These are phyloP conservation scores for Lepidurus couesii DNA, from an alignment of 1,140 invertebrate genomes.

Conservation along the genomic window DNA sequence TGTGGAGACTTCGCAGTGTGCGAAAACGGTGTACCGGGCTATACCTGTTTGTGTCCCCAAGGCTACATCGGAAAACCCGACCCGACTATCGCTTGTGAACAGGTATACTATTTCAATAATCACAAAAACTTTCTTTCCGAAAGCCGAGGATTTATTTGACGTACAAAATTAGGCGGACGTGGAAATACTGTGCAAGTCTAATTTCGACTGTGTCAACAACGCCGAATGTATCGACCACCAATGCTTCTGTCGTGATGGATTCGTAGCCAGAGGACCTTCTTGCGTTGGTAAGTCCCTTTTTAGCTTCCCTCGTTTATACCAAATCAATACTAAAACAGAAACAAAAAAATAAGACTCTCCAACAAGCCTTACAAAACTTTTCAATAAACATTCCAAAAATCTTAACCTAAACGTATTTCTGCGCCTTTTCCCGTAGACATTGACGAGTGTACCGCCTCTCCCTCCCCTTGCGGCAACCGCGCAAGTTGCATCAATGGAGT, in stretches of 20 bases:
- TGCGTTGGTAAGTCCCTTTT: constrained; percentile 49
- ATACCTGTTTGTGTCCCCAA: constrained; percentile 78
- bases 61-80: constrained; percentile 77
- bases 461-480: constrained; percentile 63
- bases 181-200: constrained; percentile 73
- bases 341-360: no score
- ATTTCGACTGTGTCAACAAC: constrained; percentile 87
- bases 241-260: constrained; percentile 85
- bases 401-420: neutral
- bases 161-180: constrained; percentile 61
- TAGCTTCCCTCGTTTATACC: constrained; percentile 40
- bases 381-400: no score
- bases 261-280: constrained; percentile 67
- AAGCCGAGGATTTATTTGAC: constrained; percentile 22
- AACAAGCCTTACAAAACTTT: no score
- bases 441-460: constrained; percentile 68
- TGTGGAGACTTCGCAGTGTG: constrained; percentile 83
- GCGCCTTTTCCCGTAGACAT: constrained; percentile 52
- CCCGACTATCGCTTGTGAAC: constrained; percentile 76
- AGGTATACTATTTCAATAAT: constrained; percentile 48
- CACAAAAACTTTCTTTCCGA: neutral
- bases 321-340: no score
- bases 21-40: constrained; percentile 77
- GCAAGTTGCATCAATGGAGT: constrained; percentile 74
- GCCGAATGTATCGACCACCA: constrained; percentile 80